Conservation (phyloP, 2,797 vertebrate genomes). For the Apogon talboti region DNA sequence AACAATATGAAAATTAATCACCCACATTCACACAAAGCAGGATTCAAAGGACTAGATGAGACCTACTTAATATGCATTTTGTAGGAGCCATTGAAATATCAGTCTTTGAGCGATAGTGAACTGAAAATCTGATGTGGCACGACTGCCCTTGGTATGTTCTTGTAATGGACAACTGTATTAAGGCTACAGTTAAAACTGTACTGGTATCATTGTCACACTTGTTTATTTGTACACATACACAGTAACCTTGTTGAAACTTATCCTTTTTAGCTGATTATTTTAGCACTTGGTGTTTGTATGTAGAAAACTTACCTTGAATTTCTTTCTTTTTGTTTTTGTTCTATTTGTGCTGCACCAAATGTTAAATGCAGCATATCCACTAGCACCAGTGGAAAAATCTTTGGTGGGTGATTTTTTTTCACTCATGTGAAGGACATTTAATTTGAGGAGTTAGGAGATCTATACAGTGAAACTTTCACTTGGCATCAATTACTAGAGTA, state of each 20-base stretch:
- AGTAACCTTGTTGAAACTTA: constrained; percentile 70
- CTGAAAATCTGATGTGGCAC: constrained; percentile 37
- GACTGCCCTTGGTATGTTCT: constrained; percentile 43
- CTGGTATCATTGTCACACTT: constrained; percentile 56
- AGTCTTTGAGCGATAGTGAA: constrained; percentile 43
- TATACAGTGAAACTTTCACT: constrained; percentile 24
- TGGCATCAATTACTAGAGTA: constrained; percentile 34
- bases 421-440: constrained; percentile 41
- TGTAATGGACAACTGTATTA: constrained; percentile 49
- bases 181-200: constrained; percentile 71
- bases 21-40: constrained; percentile 54
- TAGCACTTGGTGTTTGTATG: constrained; percentile 82
- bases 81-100: constrained; percentile 56
- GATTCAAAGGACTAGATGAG: constrained; percentile 53
- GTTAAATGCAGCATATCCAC: constrained; percentile 54
- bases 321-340: constrained; percentile 33
- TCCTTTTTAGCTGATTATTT: constrained; percentile 77
- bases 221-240: constrained; percentile 73
- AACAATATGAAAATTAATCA: constrained; percentile 62
- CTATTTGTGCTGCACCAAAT: constrained; percentile 51
- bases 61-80: constrained; percentile 60
- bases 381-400: constrained; percentile 38
- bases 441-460: constrained; percentile 37
- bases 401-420: constrained; percentile 50
- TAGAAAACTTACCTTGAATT: constrained; percentile 68